Percentiles rank a stretch among this genome's conserved stretches.
phyloP scores from a whole-genome alignment of 2,797 vertebrate genomes.

The Remorina albescens region DNA sequence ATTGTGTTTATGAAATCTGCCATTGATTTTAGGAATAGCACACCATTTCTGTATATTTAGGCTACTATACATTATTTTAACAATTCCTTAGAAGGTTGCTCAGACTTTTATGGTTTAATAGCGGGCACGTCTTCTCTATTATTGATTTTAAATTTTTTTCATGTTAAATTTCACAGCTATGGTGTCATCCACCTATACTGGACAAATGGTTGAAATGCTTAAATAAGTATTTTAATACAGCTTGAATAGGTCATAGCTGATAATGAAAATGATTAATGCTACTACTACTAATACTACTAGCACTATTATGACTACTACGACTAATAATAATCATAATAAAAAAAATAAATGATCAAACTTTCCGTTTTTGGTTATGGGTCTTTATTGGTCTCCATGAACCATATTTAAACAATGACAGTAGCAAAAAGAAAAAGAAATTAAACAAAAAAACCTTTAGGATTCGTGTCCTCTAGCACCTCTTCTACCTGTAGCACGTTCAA shows the following conservation, averaged over 20 bases:
- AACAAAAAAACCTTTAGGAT: slow-evolving; percentile 25
- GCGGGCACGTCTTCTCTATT: too few species aligned
- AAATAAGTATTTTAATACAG: neutral
- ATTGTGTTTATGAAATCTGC: too few species aligned
- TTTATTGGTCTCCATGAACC: slow-evolving; percentile 75
- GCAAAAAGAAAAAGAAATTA: slow-evolving; percentile 52
- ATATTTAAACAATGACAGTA: slow-evolving; percentile 76
- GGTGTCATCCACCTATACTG: neutral
- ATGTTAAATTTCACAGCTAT: neutral
- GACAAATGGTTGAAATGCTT: neutral
- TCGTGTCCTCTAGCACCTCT: slow-evolving; percentile 33
- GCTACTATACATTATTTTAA: neutral
- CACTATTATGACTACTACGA: too few species aligned
- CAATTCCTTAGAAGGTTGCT: too few species aligned
- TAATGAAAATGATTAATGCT: too few species aligned
- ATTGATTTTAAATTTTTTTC: too few species aligned
- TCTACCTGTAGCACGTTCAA: slow-evolving; percentile 33
- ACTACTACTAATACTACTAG: too few species aligned
- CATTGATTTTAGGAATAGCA: too few species aligned
- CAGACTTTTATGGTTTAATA: too few species aligned
- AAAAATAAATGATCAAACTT: slow-evolving; percentile 32
- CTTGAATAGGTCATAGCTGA: neutral
- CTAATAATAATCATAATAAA: too few species aligned
- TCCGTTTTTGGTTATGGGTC: slow-evolving; percentile 62
- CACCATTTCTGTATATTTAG: neutral